These are phyloP conservation scores for Azorinus chamasolen DNA, from an alignment of 2,888 invertebrate species.

Conservation along the genomic window DNA sequence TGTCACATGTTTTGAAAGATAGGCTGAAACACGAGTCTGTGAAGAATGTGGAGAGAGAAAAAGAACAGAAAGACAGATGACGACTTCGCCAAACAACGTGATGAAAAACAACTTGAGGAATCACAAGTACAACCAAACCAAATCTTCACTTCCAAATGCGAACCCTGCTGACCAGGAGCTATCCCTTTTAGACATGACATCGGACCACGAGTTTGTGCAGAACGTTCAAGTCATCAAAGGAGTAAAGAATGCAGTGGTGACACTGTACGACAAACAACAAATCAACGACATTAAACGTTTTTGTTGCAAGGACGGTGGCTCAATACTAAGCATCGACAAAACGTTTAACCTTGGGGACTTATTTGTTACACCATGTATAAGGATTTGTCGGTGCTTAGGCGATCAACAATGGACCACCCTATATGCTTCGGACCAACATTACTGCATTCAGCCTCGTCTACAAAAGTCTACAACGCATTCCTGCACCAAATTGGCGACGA, in stretches of 20 bases:
- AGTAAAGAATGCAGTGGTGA: conserved; percentile 29
- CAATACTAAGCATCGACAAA: conserved; percentile 44
- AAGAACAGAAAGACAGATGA: conserved; percentile 6
- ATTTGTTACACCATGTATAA: conserved; percentile 38
- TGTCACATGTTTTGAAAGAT: conserved; percentile 44
- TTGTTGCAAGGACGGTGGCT: conserved; percentile 21
- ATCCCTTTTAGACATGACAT: conserved; percentile 46
- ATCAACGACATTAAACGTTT: conserved; percentile 45
- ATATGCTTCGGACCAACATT: conserved; percentile 7
- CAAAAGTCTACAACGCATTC: conserved; percentile 19
- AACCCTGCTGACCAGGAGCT: conserved; percentile 45
- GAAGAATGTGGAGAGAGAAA: conserved; percentile 2
- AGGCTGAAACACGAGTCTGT: conserved; percentile 16
- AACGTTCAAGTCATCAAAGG: conserved; percentile 39
- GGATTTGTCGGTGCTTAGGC: conserved; percentile 28
- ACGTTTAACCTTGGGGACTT: conserved; percentile 48
- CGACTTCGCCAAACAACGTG: conserved; percentile 8
- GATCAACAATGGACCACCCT: not conserved
- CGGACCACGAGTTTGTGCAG: conserved; percentile 36
- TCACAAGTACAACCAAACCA: conserved; percentile 22
- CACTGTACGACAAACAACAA: conserved; percentile 44
- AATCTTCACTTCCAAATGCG: not conserved
- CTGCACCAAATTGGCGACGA: conserved; percentile 26
- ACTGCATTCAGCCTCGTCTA: conserved; percentile 17
- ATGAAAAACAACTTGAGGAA: conserved; percentile 29